Evolutionary conservation across 2,888 invertebrate genomes (phyloP), one percentile per base, ranked within the genome.

Genomic region (Coenonympha glycerion): DNA sequence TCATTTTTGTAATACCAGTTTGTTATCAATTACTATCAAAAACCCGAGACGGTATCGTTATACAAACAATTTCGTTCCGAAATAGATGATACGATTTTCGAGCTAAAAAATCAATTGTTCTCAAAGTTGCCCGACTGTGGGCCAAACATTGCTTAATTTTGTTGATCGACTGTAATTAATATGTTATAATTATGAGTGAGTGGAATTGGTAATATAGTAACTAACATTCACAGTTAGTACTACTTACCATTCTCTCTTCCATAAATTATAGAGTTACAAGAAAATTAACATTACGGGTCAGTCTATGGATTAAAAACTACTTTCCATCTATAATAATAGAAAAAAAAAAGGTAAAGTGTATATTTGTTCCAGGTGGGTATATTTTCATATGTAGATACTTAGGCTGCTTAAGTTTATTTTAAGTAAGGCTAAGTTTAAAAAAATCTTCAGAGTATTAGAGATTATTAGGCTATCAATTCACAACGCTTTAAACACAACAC

Each of bases 11-110:
- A 11, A 2, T 5, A 11, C 11, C 6, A 13, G 3, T 15, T 31
- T 15, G 4, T 6, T 4, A 15, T 31, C 21, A 8, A 21, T 15
- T 31, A 48, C 47, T 42, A n/a, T n/a, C n/a, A n/a, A n/a, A n/a
- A n/a, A n/a, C n/a, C n/a, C n/a, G n/a, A 73, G 69, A 73, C 62
- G 57, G 56, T 58, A 73, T 66, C 82, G 83, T 81, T 61, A 65
- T 72, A 80, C 83, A 78, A 76, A 69, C 82, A 73, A 81, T 85
- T 85, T 85, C 84, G 54, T 64, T 58, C 52, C 61, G 79, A 85
- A 85, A 85, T 74, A 78, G 80, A 73, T 77, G 84, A 73, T 79
- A 84, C 84, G 80, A 76, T 64, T 57, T 41, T 46, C 40, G 31
- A 44, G 42, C 31, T 30, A 21, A 36, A 36, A 6, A 36, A 36